phyloP scores from a whole-genome alignment of 2,797 vertebrate genomes.

The Psittacula derbiana region DNA sequence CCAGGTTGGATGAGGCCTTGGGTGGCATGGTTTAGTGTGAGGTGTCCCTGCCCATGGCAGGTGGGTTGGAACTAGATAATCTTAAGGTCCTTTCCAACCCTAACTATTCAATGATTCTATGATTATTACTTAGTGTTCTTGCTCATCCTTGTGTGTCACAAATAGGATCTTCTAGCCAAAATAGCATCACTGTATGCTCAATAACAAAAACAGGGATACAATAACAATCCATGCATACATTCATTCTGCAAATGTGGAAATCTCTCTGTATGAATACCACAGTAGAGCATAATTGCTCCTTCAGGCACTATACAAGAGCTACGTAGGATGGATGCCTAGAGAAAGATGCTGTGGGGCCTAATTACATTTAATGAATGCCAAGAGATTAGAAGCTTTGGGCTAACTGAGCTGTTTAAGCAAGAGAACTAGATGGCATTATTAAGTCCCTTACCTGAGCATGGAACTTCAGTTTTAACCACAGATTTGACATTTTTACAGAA shows the following conservation, averaged over 20 bases:
- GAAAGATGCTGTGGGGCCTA: not conserved
- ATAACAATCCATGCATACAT: not conserved
- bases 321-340: not conserved
- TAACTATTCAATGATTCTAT: too few relatives aligned
- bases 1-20: too few relatives aligned
- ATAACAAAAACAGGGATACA: not conserved
- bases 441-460: not conserved
- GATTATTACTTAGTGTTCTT: not conserved
- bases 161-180: not conserved
- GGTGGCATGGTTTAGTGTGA: too few relatives aligned
- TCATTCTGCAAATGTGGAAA: not conserved
- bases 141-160: not conserved
- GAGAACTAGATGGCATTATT: not conserved
- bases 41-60: too few relatives aligned
- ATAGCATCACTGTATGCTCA: not conserved
- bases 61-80: too few relatives aligned
- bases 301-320: not conserved
- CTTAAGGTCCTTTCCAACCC: too few relatives aligned
- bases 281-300: not conserved
- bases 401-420: not conserved
- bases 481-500: not conserved
- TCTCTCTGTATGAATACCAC: not conserved
- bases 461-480: not conserved
- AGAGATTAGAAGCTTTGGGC: not conserved
- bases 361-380: not conserved